Base-by-base conservation (phyloP, 2,797 vertebrate species). In the Parambassis ranga region DNA sequence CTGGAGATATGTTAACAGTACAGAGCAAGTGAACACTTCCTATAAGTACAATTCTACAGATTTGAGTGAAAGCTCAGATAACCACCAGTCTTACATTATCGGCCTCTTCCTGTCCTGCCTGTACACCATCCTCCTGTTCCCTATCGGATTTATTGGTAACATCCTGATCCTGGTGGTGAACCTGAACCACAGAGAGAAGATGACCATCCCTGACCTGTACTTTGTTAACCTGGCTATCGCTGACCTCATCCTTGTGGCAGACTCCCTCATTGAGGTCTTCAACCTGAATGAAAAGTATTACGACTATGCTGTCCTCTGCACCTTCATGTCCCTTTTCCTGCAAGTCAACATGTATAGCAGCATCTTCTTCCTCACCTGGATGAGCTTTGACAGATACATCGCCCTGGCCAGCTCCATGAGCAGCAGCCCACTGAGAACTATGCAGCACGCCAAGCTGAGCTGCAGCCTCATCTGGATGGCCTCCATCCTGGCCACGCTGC, bases 311-410 rank as follows among this genome's bases (percentile, higher is more conserved):
- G 93, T 94, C 50, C 94, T 99, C 14, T 99, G 98, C 77, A 98
- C 98, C 66, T 98, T 98, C 80, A 98, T 98, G 97, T 95, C 97
- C 1, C 90, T 99, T 47, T 98, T 98, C 89, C 93, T 98, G 80
- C 98, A 99, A 90, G 94, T 98, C 90, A 99, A 98, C 92, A 98
- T 99, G 97, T 98, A 99, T 90, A 98, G 97, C 93, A 99, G 98
- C 80, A 93, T 98, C 86, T 99, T 99, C 93, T 99, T 99, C 77
- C 95, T 99, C 76, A 98, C 96, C 0, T 99, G 98, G 98, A 99
- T 99, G 98, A 99, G 98, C 85, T 95, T 98, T 6, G 98, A 99
- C 90, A 93, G 98, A 42, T 99, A 98, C 58, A 79, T 98, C 1
- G 98, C 96, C 0, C 89, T 99, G 81, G 94, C 95, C 15, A 93